phyloP scores from a whole-genome alignment of 2,113 vertebrate genomes.

The Ranitomeya variabilis region DNA sequence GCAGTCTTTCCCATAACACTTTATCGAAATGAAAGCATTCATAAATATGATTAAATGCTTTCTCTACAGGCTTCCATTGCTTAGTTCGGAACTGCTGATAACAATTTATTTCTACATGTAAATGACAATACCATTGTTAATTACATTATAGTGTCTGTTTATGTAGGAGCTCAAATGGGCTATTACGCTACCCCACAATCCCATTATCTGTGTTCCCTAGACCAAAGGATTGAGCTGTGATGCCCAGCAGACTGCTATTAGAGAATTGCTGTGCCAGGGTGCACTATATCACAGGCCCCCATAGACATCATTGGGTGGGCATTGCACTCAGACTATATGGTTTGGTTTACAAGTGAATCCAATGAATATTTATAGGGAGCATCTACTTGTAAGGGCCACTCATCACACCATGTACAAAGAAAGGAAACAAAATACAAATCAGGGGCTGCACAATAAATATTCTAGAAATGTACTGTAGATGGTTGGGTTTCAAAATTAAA shows the following conservation, averaged over 20 bases:
- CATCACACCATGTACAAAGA: too few relatives aligned
- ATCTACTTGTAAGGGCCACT: too few relatives aligned
- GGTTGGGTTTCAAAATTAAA: too few relatives aligned
- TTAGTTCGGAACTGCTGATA: neutral
- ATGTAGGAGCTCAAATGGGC: neutral
- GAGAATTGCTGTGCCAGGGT: neutral
- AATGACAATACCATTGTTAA: neutral
- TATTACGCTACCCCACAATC: neutral
- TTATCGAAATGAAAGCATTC: slow-evolving; percentile 5
- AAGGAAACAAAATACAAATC: too few relatives aligned
- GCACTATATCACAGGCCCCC: neutral
- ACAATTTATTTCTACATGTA: neutral
- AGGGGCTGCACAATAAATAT: too few relatives aligned
- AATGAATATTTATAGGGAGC: too few relatives aligned
- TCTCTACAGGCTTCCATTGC: neutral
- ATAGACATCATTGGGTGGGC: neutral
- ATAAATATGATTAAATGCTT: slow-evolving; percentile 38
- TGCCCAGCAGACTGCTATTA: neutral
- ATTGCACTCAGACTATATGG: too few relatives aligned
- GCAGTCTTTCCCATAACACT: slow-evolving; percentile 8
- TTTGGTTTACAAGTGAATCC: too few relatives aligned
- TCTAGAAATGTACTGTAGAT: too few relatives aligned
- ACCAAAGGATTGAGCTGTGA: neutral
- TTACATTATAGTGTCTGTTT: neutral
- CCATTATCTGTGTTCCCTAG: neutral